Conservation (phyloP, 2,113 vertebrate genomes). For the Perca flavescens region DNA sequence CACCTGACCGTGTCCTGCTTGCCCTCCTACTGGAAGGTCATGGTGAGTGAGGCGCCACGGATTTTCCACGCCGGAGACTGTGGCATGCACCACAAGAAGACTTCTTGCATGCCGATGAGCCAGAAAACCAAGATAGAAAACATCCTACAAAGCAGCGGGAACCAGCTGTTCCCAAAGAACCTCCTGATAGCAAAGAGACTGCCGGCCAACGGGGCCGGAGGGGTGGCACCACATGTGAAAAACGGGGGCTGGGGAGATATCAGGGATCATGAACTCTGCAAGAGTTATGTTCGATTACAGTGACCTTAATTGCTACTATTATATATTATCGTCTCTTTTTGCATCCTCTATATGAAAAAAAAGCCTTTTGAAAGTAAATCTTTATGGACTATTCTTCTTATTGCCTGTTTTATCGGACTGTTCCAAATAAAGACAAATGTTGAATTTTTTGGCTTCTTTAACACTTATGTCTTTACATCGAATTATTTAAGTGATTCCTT, state of each 20-base stretch:
- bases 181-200: constrained; percentile 91
- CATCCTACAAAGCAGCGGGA: constrained; percentile 90
- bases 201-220: constrained; percentile 86
- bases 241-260: constrained; percentile 99
- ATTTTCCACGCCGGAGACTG: constrained; percentile 97
- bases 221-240: constrained; percentile 94
- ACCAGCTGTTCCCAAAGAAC: constrained; percentile 93
- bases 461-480: constrained; percentile 67
- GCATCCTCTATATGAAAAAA: constrained; percentile 86
- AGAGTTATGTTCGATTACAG: constrained; percentile 97
- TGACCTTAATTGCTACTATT: constrained; percentile 85
- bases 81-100: constrained; percentile 97
- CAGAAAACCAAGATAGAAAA: constrained; percentile 95
- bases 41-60: constrained; percentile 93
- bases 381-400: constrained; percentile 86
- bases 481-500: constrained; percentile 44
- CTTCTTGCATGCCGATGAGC: constrained; percentile 89
- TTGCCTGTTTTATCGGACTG: constrained; percentile 87
- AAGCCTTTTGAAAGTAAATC: constrained; percentile 83
- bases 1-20: constrained; percentile 94
- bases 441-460: constrained; percentile 78
- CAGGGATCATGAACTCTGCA: constrained; percentile 99
- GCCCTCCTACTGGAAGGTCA: constrained; percentile 96
- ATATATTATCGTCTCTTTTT: constrained; percentile 81
- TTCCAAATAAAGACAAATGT: constrained; percentile 85